These are phyloP conservation scores for Loripinus fragilis DNA, from an alignment of 2,888 invertebrate genomes.

Conservation along the genomic window DNA sequence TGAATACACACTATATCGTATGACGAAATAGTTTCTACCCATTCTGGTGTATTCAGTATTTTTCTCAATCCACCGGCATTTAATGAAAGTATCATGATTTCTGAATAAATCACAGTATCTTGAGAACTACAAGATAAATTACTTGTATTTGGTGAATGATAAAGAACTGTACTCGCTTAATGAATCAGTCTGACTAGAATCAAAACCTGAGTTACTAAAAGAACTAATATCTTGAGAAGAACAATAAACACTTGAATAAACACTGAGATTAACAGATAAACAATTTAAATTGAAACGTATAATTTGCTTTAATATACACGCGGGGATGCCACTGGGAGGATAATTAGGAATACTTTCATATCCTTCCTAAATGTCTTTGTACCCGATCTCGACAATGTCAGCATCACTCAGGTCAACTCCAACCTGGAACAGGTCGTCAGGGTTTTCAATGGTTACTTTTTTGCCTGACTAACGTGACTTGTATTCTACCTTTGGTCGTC, in stretches of 20 bases:
- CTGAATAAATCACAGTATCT: background rate
- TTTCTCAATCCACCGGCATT: background rate
- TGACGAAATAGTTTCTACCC: background rate
- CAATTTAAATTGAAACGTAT: background rate
- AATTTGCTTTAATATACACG: background rate
- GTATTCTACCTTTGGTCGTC: background rate
- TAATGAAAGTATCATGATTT: background rate
- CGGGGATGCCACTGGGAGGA: background rate
- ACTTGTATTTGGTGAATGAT: no score
- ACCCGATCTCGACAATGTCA: background rate
- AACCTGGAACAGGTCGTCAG: background rate
- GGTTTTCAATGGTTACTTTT: background rate
- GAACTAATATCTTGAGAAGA: background rate
- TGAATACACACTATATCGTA: background rate
- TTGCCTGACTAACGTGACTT: background rate
- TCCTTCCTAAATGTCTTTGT: background rate
- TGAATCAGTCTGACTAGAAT: no score
- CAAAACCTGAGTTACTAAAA: background rate
- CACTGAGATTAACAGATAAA: no score
- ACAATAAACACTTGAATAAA: no score
- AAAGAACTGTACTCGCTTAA: no score
- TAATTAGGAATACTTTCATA: conserved; percentile 3
- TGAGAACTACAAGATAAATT: no score
- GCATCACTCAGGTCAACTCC: background rate
- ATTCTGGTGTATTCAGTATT: background rate